A percentile compares a stretch with the other conserved stretches of the same genome.
phyloP scores from a whole-genome alignment of 2,113 vertebrate genomes.

The Ia io region DNA sequence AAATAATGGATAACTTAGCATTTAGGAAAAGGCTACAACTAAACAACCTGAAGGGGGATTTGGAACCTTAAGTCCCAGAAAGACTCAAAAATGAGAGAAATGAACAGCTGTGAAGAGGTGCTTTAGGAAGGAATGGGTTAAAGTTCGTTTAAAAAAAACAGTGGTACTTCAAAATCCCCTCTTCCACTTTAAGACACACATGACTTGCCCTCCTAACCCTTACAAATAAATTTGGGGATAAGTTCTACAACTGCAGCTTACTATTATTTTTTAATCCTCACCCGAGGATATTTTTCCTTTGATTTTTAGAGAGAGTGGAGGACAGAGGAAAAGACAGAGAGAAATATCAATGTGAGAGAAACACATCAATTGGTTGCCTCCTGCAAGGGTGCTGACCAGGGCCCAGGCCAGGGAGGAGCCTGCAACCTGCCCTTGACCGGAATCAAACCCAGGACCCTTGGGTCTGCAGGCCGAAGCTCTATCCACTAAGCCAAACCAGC shows the following conservation, averaged over 20 bases:
- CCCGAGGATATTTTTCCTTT: too few relatives aligned
- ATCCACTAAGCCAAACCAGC: too few relatives aligned
- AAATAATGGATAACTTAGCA: neutral
- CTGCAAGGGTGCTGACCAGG: too few relatives aligned
- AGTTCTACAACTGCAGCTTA: neutral
- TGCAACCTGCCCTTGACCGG: too few relatives aligned
- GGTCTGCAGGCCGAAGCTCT: too few relatives aligned
- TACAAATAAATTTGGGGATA: neutral
- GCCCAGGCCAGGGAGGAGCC: too few relatives aligned
- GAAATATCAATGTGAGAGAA: too few relatives aligned
- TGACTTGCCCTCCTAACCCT: neutral
- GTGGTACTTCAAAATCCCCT: neutral
- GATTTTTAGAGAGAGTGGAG: too few relatives aligned
- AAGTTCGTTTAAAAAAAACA: neutral
- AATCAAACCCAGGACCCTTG: too few relatives aligned
- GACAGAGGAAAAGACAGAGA: too few relatives aligned
- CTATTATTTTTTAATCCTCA: neutral
- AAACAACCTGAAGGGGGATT: too few relatives aligned
- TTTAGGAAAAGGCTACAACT: neutral
- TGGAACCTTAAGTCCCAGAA: neutral
- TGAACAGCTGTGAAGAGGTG: neutral
- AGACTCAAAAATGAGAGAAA: neutral
- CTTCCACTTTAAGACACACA: neutral
- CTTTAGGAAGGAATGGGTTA: neutral
- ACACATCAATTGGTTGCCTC: too few relatives aligned